phyloP scores from a whole-genome alignment of 1,140 invertebrate genomes.

The Drosophila ambigua region DNA sequence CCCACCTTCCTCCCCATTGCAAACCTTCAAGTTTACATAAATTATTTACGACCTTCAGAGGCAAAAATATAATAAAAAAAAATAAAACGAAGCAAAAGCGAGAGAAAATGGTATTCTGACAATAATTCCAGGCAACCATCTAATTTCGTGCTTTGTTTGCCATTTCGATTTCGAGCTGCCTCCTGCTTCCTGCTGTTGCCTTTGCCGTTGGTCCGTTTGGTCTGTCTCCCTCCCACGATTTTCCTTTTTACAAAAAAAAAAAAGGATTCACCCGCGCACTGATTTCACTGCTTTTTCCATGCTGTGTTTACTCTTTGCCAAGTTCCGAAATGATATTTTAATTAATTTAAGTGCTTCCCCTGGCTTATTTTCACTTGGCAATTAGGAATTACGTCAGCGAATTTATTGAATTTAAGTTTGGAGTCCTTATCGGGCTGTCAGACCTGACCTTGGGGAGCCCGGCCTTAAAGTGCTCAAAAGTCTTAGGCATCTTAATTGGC shows the following conservation, averaged over 20 bases:
- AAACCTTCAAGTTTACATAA: conserved; percentile 71
- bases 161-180: conserved; percentile 61
- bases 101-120: conserved; percentile 54
- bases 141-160: conserved; percentile 71
- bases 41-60: conserved; percentile 70
- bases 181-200: too few species aligned
- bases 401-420: conserved; percentile 60
- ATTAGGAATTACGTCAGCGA: conserved; percentile 69
- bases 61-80: conserved; percentile 23
- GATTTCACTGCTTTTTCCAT: conserved; percentile 32
- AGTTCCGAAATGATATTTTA: conserved; percentile 61
- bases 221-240: too few species aligned
- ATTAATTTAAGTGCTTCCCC: conserved; percentile 78
- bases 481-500: conserved; percentile 29
- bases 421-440: conserved; percentile 46
- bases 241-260: conserved; percentile 14
- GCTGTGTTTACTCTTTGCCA: conserved; percentile 45
- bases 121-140: conserved; percentile 63
- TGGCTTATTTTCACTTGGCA: conserved; percentile 66
- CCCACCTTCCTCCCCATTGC: conserved; percentile 2
- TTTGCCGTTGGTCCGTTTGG: too few species aligned
- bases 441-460: conserved; percentile 35
- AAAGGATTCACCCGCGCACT: conserved; percentile 56
- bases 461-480: conserved; percentile 59
- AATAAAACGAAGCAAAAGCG: conserved; percentile 30